phyloP scores from a whole-genome alignment of 2,888 invertebrate genomes.

The Euclidia mi region DNA sequence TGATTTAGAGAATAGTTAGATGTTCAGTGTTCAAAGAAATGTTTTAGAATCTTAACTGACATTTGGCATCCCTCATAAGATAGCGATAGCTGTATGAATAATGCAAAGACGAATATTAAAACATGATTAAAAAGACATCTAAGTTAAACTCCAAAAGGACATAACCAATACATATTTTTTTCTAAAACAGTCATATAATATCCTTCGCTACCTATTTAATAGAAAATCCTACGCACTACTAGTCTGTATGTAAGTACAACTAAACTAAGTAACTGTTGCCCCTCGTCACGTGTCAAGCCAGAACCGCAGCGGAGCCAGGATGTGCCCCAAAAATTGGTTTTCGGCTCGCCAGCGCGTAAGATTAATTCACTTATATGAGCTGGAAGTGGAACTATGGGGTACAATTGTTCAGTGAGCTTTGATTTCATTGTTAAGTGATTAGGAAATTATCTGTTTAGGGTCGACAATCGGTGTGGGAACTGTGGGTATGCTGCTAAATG shows the following conservation, averaged over 20 bases:
- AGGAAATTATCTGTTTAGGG: constrained; percentile 20
- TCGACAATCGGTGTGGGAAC: neutral
- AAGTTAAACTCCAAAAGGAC: too few species aligned
- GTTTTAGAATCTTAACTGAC: too few species aligned
- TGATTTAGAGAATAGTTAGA: too few species aligned
- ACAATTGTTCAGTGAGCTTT: constrained; percentile 39
- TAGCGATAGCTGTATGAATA: too few species aligned
- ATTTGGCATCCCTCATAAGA: too few species aligned
- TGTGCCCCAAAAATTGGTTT: constrained; percentile 75
- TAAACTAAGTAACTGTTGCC: constrained; percentile 65
- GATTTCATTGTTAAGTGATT: constrained; percentile 51
- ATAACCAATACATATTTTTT: too few species aligned
- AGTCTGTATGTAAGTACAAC: constrained; percentile 48
- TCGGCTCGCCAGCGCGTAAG: constrained; percentile 67
- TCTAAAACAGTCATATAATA: too few species aligned
- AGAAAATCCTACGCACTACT: constrained; percentile 18
- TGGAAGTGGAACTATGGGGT: constrained; percentile 41
- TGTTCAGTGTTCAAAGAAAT: too few species aligned
- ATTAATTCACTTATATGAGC: constrained; percentile 73
- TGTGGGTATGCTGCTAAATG: too few species aligned
- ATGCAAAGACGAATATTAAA: too few species aligned
- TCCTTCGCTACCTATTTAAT: too few species aligned
- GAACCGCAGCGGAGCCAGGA: constrained; percentile 62
- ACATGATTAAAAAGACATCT: too few species aligned
- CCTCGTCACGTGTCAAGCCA: constrained; percentile 75